Evolutionary conservation across 2,113 vertebrate genomes (phyloP), one percentile per base, ranked within the genome.

Genomic region (Alethe diademata): DNA sequence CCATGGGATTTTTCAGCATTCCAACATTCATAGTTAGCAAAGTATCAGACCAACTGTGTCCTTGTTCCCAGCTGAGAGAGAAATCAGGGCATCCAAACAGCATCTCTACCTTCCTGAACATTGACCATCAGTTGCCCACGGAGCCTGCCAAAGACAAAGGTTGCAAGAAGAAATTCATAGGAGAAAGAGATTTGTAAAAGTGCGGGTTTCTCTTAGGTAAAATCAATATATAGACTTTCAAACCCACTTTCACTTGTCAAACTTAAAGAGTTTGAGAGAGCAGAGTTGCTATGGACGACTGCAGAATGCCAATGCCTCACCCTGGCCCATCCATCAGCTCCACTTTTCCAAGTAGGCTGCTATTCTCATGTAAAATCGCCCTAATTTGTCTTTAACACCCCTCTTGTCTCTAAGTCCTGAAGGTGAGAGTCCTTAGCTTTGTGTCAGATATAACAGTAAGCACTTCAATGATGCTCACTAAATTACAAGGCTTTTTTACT

Each of bases 401-500:
- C 38, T 82, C 58, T 88, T 85, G 64, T 54, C 71, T 50, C 11
- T 69, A 53, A 69, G 36, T 35, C 75, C 57, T 42, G 20, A 35
- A 85, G 73, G 40, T 6, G 76, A 53, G 25, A 69, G 70, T 47
- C 70, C 58, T 79, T 47, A 73, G 58, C 53, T 62, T 79, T 80
- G 38, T 66, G 31, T 58, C 31, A 73, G 31, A 29, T 89, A 5
- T 38, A 78, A 80, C 56, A 43, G n/a, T 57, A 65, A 92, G 74
- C 23, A 33, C 20, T 86, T 73, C 74, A 76, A 28, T 20, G 66
- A 72, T 64, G 45, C 26, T 75, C 31, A 40, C 62, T 94, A 33
- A 91, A 86, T 90, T 90, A 65, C 71, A 45, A 38, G 53, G 38
- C 18, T 79, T 94, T 78, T 90, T 86, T 93, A 54, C 58, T 86